Evolutionary conservation across 2,797 vertebrate genomes (phyloP).

Genomic region (Strix occidentalis): DNA sequence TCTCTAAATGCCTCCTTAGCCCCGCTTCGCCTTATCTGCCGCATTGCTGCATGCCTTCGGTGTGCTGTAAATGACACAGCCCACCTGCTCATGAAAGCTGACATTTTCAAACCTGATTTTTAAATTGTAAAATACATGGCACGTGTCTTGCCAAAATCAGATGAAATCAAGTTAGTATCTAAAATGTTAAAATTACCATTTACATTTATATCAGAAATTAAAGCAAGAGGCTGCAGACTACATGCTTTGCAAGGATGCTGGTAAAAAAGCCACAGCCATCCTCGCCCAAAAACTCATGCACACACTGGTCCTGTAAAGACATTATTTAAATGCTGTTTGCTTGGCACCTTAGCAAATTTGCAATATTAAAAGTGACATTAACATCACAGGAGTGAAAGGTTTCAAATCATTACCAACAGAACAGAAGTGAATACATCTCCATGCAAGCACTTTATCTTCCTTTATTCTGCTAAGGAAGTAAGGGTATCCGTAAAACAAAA

Average conservation of each 20-base stretch:
- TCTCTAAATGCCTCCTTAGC: not conserved
- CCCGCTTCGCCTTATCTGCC: not conserved
- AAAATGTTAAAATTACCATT: constrained; percentile 38
- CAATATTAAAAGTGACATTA: too few species aligned
- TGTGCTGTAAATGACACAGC: not conserved
- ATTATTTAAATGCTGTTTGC: too few species aligned
- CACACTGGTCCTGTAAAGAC: too few species aligned
- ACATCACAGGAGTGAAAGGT: too few species aligned
- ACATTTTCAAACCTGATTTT: constrained; percentile 25
- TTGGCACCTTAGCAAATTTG: too few species aligned
- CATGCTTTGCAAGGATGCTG: too few species aligned
- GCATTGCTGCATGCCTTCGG: not conserved
- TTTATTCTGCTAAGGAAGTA: not conserved
- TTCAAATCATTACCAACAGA: not conserved
- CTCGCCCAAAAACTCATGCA: too few species aligned
- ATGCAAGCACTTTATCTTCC: not conserved
- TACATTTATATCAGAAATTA: too few species aligned
- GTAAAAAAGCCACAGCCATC: too few species aligned
- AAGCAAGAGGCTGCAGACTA: too few species aligned
- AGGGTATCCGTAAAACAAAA: not conserved
- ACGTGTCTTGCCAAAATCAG: constrained; percentile 1
- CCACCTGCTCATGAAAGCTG: constrained; percentile 10
- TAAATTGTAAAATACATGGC: not conserved
- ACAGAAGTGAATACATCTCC: not conserved
- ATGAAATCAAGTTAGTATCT: not conserved